These are phyloP conservation scores for Drosophila kambysellisi DNA, from an alignment of 2,888 invertebrate species.

Conservation along the genomic window DNA sequence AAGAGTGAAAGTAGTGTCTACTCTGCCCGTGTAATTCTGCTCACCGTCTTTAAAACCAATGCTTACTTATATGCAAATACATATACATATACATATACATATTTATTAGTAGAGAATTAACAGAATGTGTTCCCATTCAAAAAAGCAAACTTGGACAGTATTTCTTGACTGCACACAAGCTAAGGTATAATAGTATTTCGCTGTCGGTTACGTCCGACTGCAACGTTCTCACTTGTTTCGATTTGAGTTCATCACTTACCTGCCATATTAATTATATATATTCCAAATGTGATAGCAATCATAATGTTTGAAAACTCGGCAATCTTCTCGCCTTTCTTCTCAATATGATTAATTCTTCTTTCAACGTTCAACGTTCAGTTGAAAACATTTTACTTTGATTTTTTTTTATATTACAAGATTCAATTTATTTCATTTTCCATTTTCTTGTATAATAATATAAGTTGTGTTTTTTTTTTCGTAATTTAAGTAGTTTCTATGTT, in stretches of 20 bases:
- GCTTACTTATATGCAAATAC: too few species aligned
- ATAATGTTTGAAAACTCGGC: neutral
- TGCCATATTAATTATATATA: neutral
- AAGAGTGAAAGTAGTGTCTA: too few species aligned
- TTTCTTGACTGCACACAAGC: too few species aligned
- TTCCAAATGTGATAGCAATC: neutral
- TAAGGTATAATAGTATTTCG: too few species aligned
- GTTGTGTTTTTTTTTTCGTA: constrained; percentile 63
- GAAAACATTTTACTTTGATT: neutral
- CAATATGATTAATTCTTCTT: neutral
- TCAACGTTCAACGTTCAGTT: neutral
- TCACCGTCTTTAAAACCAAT: too few species aligned
- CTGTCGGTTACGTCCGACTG: too few species aligned
- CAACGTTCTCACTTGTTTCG: neutral
- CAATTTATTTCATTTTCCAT: constrained; percentile 83
- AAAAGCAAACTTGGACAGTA: too few species aligned
- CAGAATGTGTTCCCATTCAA: too few species aligned
- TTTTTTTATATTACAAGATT: constrained; percentile 84
- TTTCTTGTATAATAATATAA: constrained; percentile 84
- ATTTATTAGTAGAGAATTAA: too few species aligned
- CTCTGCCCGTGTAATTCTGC: too few species aligned
- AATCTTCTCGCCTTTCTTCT: neutral
- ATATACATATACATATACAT: too few species aligned
- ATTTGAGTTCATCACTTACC: neutral
- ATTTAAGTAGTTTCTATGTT: constrained; percentile 72